These are phyloP conservation scores for Polylopha cassiicola DNA, from an alignment of 2,888 invertebrate species.

Conservation along the genomic window DNA sequence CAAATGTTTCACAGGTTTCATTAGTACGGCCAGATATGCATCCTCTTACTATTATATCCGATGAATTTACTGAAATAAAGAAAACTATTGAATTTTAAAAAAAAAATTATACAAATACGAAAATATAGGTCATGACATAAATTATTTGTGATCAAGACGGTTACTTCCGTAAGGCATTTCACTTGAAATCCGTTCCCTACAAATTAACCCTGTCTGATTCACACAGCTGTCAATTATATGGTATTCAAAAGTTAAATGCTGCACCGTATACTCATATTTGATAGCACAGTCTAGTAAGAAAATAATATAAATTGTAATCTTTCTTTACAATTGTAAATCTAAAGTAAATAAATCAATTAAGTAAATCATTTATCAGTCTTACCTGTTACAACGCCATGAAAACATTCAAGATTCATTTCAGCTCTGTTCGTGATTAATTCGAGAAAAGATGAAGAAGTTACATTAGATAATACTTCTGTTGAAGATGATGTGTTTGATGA, in stretches of 20 bases:
- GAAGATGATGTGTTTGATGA: slow-evolving; percentile 11
- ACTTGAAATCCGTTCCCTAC: too few species aligned
- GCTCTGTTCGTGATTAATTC: not conserved
- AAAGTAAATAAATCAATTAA: too few species aligned
- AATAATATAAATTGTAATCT: not conserved
- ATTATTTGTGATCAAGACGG: not conserved
- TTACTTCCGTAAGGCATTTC: too few species aligned
- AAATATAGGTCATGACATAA: not conserved
- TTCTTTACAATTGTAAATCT: too few species aligned
- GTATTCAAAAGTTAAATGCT: too few species aligned
- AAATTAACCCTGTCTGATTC: too few species aligned
- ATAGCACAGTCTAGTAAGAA: too few species aligned
- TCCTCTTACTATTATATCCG: slow-evolving; percentile 20
- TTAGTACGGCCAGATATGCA: slow-evolving; percentile 21
- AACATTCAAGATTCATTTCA: slow-evolving; percentile 12
- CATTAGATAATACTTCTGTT: not conserved
- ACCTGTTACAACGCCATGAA: slow-evolving; percentile 9
- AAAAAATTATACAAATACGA: not conserved
- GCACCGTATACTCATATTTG: too few species aligned
- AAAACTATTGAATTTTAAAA: too few species aligned
- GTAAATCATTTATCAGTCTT: not conserved
- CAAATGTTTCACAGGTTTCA: slow-evolving; percentile 23
- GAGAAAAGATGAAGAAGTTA: too few species aligned
- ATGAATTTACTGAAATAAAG: slow-evolving; percentile 30
- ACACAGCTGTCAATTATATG: too few species aligned